Conservation (phyloP, 23 tunicate species). For the Halocynthia roretzi region DNA sequence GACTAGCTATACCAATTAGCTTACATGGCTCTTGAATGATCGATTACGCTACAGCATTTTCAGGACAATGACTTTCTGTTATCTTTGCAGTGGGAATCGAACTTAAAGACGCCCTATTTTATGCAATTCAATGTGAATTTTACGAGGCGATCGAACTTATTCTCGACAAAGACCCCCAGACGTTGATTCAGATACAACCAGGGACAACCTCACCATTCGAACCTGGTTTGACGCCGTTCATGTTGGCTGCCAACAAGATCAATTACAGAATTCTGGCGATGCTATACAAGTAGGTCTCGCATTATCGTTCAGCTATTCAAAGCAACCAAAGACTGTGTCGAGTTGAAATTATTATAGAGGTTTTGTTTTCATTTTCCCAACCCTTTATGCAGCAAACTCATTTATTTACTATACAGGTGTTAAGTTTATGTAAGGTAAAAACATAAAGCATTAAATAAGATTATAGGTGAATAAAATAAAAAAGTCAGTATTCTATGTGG, state of each 20-base stretch:
- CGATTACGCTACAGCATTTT: too few relatives aligned
- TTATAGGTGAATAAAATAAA: too few relatives aligned
- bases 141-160: conserved; percentile 72
- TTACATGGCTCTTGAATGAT: too few relatives aligned
- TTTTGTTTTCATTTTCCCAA: too few relatives aligned
- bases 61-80: background rate
- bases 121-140: conserved; percentile 78
- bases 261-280: conserved; percentile 85
- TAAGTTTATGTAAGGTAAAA: too few relatives aligned
- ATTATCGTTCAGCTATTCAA: background rate
- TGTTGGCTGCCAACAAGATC: conserved; percentile 81
- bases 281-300: conserved; percentile 55
- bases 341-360: too few relatives aligned
- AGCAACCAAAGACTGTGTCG: background rate
- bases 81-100: conserved; percentile 48
- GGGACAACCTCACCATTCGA: conserved; percentile 98
- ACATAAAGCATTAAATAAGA: too few relatives aligned
- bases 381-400: too few relatives aligned
- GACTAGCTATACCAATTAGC: too few relatives aligned
- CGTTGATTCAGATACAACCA: conserved; percentile 62
- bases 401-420: too few relatives aligned
- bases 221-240: conserved; percentile 91
- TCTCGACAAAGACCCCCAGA: conserved; percentile 92
- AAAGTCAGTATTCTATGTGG: too few relatives aligned
- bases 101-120: conserved; percentile 74